A percentile compares a stretch with the other conserved stretches of the same genome.
Conservation (phyloP, 2,113 vertebrate species). For the Guaruba guarouba region DNA sequence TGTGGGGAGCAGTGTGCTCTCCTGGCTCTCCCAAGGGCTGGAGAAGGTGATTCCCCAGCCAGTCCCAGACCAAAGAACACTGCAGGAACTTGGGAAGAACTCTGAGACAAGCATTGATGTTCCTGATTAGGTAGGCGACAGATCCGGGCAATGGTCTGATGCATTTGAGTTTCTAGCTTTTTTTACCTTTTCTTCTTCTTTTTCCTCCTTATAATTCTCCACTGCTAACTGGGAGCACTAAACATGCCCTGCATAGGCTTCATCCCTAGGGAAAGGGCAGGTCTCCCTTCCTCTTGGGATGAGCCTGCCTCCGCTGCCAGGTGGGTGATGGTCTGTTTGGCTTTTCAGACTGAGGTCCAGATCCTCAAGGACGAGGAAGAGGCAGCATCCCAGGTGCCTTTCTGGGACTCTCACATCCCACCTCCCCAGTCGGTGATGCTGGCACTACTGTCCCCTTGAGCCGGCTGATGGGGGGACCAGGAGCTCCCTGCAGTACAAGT, state of each 20-base stretch:
- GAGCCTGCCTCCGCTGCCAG: rapidly evolving
- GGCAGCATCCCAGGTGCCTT: not conserved
- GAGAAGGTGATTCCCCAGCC: conserved; percentile 86
- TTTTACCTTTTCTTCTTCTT: not conserved
- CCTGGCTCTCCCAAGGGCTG: conserved; percentile 82
- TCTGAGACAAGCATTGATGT: not conserved
- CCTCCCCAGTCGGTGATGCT: rapidly evolving
- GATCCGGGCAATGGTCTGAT: rapidly evolving
- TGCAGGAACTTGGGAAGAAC: not conserved
- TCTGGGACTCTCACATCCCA: not conserved
- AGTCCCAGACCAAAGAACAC: not conserved
- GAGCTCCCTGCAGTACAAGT: not conserved
- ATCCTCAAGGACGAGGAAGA: not conserved
- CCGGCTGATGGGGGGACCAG: not conserved
- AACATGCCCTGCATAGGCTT: not conserved
- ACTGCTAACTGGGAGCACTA: not conserved
- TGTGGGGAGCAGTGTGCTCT: conserved; percentile 69
- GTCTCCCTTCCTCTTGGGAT: not conserved
- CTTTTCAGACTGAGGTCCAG: conserved; percentile 65
- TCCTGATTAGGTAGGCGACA: conserved; percentile 54
- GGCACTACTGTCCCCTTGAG: rapidly evolving
- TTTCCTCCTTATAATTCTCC: not conserved
- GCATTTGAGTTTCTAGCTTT: not conserved
- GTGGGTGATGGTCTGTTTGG: not conserved
- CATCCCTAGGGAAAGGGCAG: not conserved